Evolutionary conservation across 2,888 invertebrate genomes (phyloP).

Genomic region (Branchellion lobata): DNA sequence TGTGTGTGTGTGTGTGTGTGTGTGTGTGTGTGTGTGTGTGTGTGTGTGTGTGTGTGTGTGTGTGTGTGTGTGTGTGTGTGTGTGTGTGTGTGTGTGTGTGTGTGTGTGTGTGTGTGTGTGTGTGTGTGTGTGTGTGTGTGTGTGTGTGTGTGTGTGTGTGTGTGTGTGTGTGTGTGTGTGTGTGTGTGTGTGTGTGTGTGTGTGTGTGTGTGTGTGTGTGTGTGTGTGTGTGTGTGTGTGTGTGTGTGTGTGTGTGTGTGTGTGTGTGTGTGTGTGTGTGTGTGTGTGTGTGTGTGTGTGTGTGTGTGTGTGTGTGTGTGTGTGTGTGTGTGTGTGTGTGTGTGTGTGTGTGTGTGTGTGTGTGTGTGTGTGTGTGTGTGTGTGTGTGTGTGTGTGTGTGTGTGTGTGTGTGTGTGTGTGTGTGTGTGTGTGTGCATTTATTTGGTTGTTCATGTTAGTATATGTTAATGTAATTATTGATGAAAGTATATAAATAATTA

Average conservation of each 20-base stretch:
- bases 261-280: slow-evolving; percentile 22
- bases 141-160: background rate
- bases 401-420: slow-evolving; percentile 23
- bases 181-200: slow-evolving; percentile 23
- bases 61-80: background rate
- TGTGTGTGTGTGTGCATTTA: slow-evolving; percentile 14
- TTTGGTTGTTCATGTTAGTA: background rate
- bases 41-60: background rate
- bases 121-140: background rate
- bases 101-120: background rate
- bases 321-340: slow-evolving; percentile 16
- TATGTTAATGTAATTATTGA: too few species aligned
- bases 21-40: background rate
- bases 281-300: slow-evolving; percentile 23
- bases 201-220: slow-evolving; percentile 23
- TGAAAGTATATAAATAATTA: too few species aligned
- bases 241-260: slow-evolving; percentile 19
- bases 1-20: background rate
- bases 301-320: slow-evolving; percentile 19
- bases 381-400: slow-evolving; percentile 15
- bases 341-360: background rate
- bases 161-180: slow-evolving; percentile 16
- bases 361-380: slow-evolving; percentile 14
- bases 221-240: slow-evolving; percentile 19
- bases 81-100: background rate